Conservation (phyloP, 2,888 invertebrate genomes). For the Dasysyrphus albostriatus region DNA sequence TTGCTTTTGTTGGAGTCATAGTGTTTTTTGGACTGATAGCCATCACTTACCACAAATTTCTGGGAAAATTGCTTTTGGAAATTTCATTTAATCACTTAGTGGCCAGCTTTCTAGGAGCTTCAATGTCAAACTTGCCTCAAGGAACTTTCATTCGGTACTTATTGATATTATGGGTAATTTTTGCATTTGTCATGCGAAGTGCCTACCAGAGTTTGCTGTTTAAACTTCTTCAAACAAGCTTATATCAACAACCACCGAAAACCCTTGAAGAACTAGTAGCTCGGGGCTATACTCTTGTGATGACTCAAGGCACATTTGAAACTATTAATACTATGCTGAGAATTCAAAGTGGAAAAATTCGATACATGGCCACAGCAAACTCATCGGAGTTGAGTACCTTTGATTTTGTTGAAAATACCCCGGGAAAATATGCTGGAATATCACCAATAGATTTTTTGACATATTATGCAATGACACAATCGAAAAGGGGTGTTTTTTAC, state of each 20-base stretch:
- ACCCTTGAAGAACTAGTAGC: constrained; percentile 65
- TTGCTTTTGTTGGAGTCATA: constrained; percentile 61
- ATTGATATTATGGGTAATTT: constrained; percentile 74
- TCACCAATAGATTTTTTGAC: constrained; percentile 75
- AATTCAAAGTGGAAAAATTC: constrained; percentile 52
- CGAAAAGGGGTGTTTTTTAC: constrained; percentile 68
- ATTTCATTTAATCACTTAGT: constrained; percentile 9
- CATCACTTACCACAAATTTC: background rate
- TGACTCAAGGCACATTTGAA: constrained; percentile 65
- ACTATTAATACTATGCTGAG: constrained; percentile 52
- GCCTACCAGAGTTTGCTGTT: constrained; percentile 77
- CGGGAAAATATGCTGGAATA: constrained; percentile 36
- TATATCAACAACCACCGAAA: constrained; percentile 74
- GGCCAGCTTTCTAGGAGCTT: constrained; percentile 48
- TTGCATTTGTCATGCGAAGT: constrained; percentile 74
- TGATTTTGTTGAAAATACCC: constrained; percentile 32
- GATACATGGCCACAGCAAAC: constrained; percentile 58
- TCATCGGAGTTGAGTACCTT: constrained; percentile 40
- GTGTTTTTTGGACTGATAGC: constrained; percentile 32
- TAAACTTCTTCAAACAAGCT: constrained; percentile 71
- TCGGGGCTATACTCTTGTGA: constrained; percentile 65
- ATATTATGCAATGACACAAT: constrained; percentile 61
- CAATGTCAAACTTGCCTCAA: constrained; percentile 54
- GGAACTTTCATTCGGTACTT: constrained; percentile 60
- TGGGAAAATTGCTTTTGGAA: constrained; percentile 27